Conservation (phyloP, 2,888 invertebrate genomes). For the Drosophila demipolita region DNA sequence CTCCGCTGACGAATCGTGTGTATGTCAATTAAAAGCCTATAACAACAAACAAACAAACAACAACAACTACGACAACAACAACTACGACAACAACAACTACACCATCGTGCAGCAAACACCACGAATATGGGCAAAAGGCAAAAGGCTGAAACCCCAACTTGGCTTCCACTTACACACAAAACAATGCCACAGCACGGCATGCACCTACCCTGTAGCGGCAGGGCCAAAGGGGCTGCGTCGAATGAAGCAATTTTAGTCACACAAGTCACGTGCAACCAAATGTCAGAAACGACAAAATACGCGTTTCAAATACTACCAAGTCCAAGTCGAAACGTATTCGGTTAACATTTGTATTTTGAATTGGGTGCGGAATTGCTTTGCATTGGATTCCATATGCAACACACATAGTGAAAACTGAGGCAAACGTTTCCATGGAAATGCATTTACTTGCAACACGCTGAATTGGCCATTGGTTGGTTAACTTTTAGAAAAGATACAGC, state of each 20-base stretch:
- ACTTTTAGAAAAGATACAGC: conserved; percentile 8
- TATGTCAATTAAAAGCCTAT: conserved; percentile 79
- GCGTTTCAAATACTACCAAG: conserved; percentile 57
- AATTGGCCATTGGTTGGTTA: not conserved
- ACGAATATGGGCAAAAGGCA: conserved; percentile 41
- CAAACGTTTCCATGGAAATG: conserved; percentile 31
- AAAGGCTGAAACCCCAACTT: conserved; percentile 46
- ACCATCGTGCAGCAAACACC: conserved; percentile 13
- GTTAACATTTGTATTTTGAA: conserved; percentile 13
- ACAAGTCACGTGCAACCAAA: conserved; percentile 76
- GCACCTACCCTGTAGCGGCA: conserved; percentile 4
- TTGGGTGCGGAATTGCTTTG: conserved; percentile 9
- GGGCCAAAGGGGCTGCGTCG: not conserved
- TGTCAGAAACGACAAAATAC: conserved; percentile 68
- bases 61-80: not conserved
- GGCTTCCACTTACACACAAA: conserved; percentile 51
- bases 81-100: conserved; percentile 1
- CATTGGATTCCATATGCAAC: conserved; percentile 33
- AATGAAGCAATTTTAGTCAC: conserved; percentile 49
- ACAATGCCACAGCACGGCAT: conserved; percentile 41
- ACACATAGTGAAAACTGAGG: conserved; percentile 39
- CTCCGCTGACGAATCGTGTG: conserved; percentile 72
- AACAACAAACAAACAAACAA: conserved; percentile 47
- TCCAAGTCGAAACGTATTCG: conserved; percentile 25
- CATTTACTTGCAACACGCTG: conserved; percentile 25